A percentile compares a stretch with the other conserved stretches of the same genome.
Evolutionary conservation across 2,888 invertebrate genomes (phyloP).

Genomic region (Clunio marinus): DNA sequence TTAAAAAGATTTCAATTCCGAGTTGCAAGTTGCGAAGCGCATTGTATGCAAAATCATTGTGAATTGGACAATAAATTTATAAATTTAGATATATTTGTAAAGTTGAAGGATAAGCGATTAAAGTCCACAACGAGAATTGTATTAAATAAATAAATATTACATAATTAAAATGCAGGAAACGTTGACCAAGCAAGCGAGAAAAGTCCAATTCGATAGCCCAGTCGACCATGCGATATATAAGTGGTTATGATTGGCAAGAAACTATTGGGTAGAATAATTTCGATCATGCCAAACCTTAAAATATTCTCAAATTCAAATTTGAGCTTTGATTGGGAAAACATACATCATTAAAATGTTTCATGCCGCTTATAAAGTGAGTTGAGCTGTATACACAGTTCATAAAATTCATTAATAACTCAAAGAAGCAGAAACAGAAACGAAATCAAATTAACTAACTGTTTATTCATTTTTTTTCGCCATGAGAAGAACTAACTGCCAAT

Average conservation of each 20-base stretch:
- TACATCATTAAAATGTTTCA: neutral
- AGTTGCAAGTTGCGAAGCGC: neutral
- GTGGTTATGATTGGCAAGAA: too few relatives aligned
- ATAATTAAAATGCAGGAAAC: slow-evolving; percentile 24
- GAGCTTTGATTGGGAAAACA: neutral
- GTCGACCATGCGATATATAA: neutral
- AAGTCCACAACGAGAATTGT: too few relatives aligned
- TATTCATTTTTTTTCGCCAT: neutral
- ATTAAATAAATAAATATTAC: slow-evolving; percentile 5
- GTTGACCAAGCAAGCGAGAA: neutral
- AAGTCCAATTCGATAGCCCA: neutral
- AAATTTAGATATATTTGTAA: too few relatives aligned
- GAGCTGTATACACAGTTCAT: slow-evolving; percentile 6
- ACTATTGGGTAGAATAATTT: slow-evolving; percentile 20
- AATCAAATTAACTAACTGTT: slow-evolving; percentile 1
- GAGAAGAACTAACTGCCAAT: neutral
- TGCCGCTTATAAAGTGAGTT: neutral
- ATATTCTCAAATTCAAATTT: neutral
- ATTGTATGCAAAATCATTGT: slow-evolving; percentile 13
- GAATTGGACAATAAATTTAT: neutral
- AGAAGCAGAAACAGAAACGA: neutral
- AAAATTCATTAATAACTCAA: slow-evolving; percentile 19
- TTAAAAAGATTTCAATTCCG: slow-evolving; percentile 7
- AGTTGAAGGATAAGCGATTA: slow-evolving; percentile 22
- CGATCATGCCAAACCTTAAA: slow-evolving; percentile 14